phyloP scores from a whole-genome alignment of 2,888 invertebrate species.

The Sinhomidia bicolor region DNA sequence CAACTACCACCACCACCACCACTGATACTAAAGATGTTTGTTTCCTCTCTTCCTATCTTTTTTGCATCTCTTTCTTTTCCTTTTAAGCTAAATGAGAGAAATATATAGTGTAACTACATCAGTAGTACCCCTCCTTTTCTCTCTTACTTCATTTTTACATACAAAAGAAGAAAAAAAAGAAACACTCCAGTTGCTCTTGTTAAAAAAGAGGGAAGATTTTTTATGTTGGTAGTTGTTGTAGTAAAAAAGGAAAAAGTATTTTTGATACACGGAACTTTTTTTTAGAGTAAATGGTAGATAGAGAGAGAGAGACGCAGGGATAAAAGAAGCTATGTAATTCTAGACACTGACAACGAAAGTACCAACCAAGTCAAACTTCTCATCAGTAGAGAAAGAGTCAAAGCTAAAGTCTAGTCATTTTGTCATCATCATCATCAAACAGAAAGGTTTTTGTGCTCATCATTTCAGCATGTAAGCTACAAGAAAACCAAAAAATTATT shows the following conservation, averaged over 20 bases:
- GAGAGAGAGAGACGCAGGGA: not conserved
- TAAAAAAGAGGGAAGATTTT: not conserved
- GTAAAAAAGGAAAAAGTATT: not conserved
- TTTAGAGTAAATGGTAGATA: not conserved
- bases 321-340: not conserved
- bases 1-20: too few species aligned
- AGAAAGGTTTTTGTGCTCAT: not conserved
- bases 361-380: not conserved
- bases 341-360: not conserved
- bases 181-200: not conserved
- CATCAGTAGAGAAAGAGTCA: not conserved
- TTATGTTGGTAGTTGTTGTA: not conserved
- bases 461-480: not conserved
- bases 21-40: slow-evolving; percentile 46
- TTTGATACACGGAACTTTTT: not conserved
- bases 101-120: not conserved
- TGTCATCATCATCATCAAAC: slow-evolving; percentile 51
- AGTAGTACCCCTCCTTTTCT: not conserved
- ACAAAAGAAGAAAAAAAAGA: not conserved
- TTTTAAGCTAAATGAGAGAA: not conserved
- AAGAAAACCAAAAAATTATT: not conserved
- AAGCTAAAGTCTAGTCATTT: slow-evolving; percentile 25
- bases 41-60: slow-evolving; percentile 46
- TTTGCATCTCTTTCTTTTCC: slow-evolving; percentile 46
- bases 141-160: not conserved